Percentiles rank a stretch among this genome's conserved stretches.
These are phyloP conservation scores for Lasioglossum oenotherae DNA, from an alignment of 2,888 invertebrate genomes.

Conservation along the genomic window DNA sequence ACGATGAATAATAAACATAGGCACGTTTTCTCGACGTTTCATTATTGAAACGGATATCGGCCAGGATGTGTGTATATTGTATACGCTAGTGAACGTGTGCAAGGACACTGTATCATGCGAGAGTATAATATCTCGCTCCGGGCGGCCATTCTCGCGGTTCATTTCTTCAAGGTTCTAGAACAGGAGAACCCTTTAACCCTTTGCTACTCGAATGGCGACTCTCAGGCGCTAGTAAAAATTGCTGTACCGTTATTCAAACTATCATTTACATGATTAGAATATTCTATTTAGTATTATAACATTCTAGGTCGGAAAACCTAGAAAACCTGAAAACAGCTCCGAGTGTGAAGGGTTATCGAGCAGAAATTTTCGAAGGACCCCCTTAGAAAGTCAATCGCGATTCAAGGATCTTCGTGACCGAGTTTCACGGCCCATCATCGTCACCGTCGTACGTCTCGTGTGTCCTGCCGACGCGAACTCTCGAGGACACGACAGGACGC, in stretches of 20 bases:
- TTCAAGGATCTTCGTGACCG: neutral
- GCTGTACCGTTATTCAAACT: too few species aligned
- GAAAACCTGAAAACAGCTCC: too few species aligned
- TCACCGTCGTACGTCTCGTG: neutral
- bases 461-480: neutral
- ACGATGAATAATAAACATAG: neutral
- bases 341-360: neutral
- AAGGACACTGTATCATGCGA: conserved; percentile 43
- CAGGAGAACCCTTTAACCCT: too few species aligned
- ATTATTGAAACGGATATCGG: conserved; percentile 40
- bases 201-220: too few species aligned
- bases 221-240: too few species aligned
- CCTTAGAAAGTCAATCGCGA: neutral
- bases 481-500: neutral
- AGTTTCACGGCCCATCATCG: conserved; percentile 1
- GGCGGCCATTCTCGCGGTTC: conserved; percentile 21
- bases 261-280: too few species aligned
- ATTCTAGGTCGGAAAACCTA: too few species aligned
- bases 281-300: too few species aligned
- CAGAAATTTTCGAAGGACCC: neutral
- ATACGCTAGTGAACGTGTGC: conserved; percentile 15
- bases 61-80: conserved; percentile 5
- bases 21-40: neutral
- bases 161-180: neutral
- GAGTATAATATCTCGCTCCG: conserved; percentile 29